Evolutionary conservation across 2,113 vertebrate genomes (phyloP).

Genomic region (Aix galericulata): DNA sequence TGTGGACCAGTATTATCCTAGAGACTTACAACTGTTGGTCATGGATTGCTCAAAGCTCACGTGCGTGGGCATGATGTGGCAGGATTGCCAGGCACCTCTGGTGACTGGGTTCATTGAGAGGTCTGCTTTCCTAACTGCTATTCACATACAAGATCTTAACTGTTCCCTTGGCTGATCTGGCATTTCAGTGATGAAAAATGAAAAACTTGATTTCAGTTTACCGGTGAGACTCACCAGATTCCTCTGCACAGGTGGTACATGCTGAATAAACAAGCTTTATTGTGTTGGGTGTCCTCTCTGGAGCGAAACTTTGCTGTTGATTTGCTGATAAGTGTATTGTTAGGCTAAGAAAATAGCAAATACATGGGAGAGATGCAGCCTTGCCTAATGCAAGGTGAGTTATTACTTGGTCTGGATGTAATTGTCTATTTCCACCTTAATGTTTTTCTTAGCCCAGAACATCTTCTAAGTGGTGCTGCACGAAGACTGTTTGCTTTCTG

Average conservation of each 20-base stretch:
- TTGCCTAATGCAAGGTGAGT: background rate
- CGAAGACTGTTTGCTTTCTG: background rate
- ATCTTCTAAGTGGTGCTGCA: background rate
- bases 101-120: background rate
- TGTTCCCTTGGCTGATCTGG: background rate
- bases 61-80: background rate
- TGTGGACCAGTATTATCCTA: background rate
- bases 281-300: background rate
- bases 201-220: background rate
- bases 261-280: background rate
- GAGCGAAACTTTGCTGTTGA: background rate
- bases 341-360: background rate
- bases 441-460: background rate
- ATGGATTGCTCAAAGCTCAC: background rate
- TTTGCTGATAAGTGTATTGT: background rate
- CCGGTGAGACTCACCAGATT: background rate
- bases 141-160: background rate
- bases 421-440: background rate
- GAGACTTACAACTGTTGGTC: background rate
- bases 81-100: background rate
- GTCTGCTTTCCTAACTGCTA: background rate
- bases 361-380: background rate
- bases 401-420: background rate
- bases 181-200: accelerated
- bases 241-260: background rate